Evolutionary conservation across 2,113 vertebrate genomes (phyloP).

Genomic region (Danionella cerebrum): DNA sequence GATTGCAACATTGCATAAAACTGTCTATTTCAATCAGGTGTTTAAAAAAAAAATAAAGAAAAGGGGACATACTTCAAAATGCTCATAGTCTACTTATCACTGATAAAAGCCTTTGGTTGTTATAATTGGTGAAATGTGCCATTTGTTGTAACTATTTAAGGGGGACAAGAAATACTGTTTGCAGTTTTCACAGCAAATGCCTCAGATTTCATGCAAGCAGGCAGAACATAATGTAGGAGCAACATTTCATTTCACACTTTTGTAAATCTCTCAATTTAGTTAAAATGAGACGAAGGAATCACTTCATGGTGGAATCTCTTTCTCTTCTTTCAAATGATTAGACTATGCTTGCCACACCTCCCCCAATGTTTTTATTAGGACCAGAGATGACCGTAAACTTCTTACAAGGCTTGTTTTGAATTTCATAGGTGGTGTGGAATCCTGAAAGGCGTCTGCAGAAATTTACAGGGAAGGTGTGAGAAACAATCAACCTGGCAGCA

Average conservation of each 20-base stretch:
- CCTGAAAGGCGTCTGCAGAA: conserved; percentile 38
- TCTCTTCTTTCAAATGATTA: conserved; percentile 37
- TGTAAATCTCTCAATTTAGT: conserved; percentile 61
- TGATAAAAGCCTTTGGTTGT: too few species aligned
- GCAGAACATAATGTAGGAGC: background rate
- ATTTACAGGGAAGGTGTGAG: conserved; percentile 46
- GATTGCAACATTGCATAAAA: too few species aligned
- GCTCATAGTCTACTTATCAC: too few species aligned
- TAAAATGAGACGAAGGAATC: conserved; percentile 59
- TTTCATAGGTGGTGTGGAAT: conserved; percentile 61
- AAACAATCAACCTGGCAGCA: conserved; percentile 35
- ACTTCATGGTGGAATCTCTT: conserved; percentile 52
- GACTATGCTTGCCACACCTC: background rate
- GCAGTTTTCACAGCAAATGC: background rate
- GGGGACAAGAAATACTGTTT: background rate
- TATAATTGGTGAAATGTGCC: conserved; percentile 24
- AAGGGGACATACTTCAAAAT: too few species aligned
- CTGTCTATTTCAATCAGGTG: too few species aligned
- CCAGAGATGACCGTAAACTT: conserved; percentile 56
- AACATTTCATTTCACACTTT: conserved; percentile 19
- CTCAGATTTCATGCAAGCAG: background rate
- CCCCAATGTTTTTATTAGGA: conserved; percentile 44
- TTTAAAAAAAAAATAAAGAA: too few species aligned
- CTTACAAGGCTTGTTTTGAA: conserved; percentile 58
- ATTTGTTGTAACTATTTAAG: conserved; percentile 20